Percentiles rank a stretch among this genome's conserved stretches.
Evolutionary conservation across 2,888 invertebrate species (phyloP).

Genomic region (Heteromyza rotundicornis): DNA sequence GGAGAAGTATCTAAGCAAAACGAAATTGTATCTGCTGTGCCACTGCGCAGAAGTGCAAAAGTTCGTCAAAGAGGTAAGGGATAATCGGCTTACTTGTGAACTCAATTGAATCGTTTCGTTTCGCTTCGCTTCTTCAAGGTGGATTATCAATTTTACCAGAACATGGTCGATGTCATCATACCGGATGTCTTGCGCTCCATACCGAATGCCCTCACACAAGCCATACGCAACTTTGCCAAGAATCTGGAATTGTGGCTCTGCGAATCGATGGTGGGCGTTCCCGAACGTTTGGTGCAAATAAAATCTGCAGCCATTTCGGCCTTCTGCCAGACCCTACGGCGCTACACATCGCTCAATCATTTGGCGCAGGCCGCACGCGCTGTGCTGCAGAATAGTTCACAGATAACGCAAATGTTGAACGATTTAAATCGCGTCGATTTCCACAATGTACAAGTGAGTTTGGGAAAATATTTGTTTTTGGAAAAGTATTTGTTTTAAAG

Average conservation of each 20-base stretch:
- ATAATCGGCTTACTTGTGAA: too few relatives aligned
- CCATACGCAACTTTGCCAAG: slow-evolving; percentile 91
- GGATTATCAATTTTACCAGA: slow-evolving; percentile 94
- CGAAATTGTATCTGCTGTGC: slow-evolving; percentile 60
- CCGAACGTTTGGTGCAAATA: slow-evolving; percentile 79
- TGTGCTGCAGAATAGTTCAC: slow-evolving; percentile 91
- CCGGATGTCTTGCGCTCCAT: slow-evolving; percentile 95
- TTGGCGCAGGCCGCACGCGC: slow-evolving; percentile 87
- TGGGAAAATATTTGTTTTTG: neutral
- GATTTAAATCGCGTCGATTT: slow-evolving; percentile 98
- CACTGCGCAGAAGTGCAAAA: slow-evolving; percentile 57
- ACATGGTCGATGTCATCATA: slow-evolving; percentile 92
- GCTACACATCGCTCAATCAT: slow-evolving; percentile 97
- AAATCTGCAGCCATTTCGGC: slow-evolving; percentile 87
- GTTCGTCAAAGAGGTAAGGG: slow-evolving; percentile 56
- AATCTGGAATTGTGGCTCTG: slow-evolving; percentile 89
- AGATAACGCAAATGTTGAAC: slow-evolving; percentile 95
- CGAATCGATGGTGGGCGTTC: slow-evolving; percentile 84
- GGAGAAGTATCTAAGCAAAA: slow-evolving; percentile 78
- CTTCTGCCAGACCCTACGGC: slow-evolving; percentile 91
- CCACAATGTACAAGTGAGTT: slow-evolving; percentile 86
- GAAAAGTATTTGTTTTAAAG: neutral
- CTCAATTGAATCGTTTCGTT: slow-evolving; percentile 7
- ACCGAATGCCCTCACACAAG: slow-evolving; percentile 91
- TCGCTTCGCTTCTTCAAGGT: slow-evolving; percentile 64